Evolutionary conservation across 2,888 invertebrate genomes (phyloP).

Genomic region (Drosophila meridiana): DNA sequence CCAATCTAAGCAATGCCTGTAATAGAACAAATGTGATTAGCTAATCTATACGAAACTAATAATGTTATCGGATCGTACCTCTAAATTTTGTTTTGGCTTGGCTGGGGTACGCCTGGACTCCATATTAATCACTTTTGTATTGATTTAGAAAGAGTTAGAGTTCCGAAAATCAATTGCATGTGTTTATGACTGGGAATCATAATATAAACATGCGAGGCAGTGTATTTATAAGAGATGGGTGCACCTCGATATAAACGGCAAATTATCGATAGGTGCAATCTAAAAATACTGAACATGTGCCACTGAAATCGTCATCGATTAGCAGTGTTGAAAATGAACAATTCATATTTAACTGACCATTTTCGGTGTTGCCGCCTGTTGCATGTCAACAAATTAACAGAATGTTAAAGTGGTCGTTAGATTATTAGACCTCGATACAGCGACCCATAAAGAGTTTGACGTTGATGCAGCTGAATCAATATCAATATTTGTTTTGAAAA

Average conservation of each 20-base stretch:
- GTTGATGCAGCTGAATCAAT: slow-evolving; percentile 4
- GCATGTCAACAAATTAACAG: background rate
- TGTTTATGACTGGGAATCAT: slow-evolving; percentile 10
- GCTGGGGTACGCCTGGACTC: slow-evolving; percentile 20
- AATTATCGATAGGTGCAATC: background rate
- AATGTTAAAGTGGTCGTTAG: background rate
- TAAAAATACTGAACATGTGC: background rate
- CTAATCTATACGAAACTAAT: fast-evolving
- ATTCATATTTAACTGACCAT: background rate
- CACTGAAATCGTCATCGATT: background rate
- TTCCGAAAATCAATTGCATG: background rate
- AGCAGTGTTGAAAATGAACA: background rate
- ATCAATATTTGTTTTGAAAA: slow-evolving; percentile 9
- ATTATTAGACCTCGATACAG: background rate
- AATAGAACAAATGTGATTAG: background rate
- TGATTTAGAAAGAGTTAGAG: background rate
- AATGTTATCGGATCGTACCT: slow-evolving; percentile 9
- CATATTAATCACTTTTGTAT: slow-evolving; percentile 24
- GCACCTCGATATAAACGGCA: background rate
- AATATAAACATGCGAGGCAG: slow-evolving; percentile 27
- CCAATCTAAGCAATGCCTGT: slow-evolving; percentile 43
- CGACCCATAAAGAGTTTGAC: background rate
- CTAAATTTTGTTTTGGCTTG: slow-evolving; percentile 46
- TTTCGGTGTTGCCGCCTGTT: slow-evolving; percentile 6
- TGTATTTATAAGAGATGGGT: slow-evolving; percentile 12